Evolutionary conservation across 2,797 vertebrate genomes (phyloP).

Genomic region (Sorex maritimensis): DNA sequence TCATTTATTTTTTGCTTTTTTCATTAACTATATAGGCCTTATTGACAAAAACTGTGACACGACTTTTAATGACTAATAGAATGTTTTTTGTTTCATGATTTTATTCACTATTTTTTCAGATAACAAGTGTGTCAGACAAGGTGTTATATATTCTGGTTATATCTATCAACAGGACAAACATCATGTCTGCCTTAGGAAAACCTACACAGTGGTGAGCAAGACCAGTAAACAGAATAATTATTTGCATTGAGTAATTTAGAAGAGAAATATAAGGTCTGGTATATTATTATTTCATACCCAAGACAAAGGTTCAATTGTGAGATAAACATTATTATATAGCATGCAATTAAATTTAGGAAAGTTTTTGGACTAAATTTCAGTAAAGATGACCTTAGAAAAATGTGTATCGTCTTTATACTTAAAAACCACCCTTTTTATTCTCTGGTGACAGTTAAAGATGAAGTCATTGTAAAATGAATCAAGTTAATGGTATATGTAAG

Average conservation of each 20-base stretch:
- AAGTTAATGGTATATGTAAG: not conserved
- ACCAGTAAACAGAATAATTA: not conserved
- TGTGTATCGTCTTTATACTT: not conserved
- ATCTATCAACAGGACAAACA: not conserved
- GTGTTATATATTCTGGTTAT: not conserved
- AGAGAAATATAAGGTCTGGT: not conserved
- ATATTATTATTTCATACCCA: not conserved
- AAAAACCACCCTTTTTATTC: not conserved
- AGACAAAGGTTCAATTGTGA: not conserved
- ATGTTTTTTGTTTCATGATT: not conserved
- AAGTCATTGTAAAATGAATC: not conserved
- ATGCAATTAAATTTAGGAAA: too few species aligned
- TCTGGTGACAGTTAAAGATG: not conserved
- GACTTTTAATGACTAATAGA: not conserved
- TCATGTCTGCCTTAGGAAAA: not conserved
- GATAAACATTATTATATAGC: not conserved
- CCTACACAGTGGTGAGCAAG: not conserved
- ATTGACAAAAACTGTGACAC: not conserved
- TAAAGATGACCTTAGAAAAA: not conserved
- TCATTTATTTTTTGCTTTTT: constrained; percentile 11
- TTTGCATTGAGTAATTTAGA: not conserved
- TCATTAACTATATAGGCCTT: not conserved
- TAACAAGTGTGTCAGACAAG: not conserved
- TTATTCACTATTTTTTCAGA: not conserved
- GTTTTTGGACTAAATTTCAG: constrained; percentile 1